Conservation (phyloP, 2,113 vertebrate species). For the Deroptyus accipitrinus region DNA sequence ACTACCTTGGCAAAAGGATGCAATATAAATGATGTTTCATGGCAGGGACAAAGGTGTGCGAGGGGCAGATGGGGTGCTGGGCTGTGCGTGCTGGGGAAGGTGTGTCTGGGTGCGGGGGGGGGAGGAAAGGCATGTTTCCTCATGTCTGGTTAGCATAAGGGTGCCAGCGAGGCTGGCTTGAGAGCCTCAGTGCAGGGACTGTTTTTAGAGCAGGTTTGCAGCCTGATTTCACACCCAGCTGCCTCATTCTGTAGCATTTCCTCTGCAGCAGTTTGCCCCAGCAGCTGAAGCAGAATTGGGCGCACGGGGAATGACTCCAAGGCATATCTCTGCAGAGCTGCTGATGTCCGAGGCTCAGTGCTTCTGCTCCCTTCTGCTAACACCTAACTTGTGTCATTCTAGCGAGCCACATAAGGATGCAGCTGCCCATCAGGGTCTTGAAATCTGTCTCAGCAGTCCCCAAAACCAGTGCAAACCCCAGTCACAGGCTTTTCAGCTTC, state of each 20-base stretch:
- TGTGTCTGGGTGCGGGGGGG: background rate
- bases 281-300: background rate
- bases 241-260: background rate
- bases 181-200: background rate
- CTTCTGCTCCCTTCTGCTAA: background rate
- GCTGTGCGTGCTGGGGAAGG: background rate
- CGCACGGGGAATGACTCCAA: fast-evolving
- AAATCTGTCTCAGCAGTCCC: background rate
- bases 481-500: background rate
- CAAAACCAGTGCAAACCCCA: background rate
- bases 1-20: background rate
- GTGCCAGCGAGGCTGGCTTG: background rate
- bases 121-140: background rate
- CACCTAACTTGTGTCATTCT: fast-evolving
- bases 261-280: background rate
- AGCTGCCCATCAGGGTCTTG: background rate
- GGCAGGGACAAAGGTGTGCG: background rate
- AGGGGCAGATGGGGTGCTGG: background rate
- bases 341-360: fast-evolving
- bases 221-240: background rate
- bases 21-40: background rate
- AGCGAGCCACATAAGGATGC: background rate
- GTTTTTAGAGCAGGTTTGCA: background rate
- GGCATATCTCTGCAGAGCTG: background rate
- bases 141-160: background rate